Conservation (phyloP, 2,797 vertebrate genomes). For the Eurystomus glaucurus region DNA sequence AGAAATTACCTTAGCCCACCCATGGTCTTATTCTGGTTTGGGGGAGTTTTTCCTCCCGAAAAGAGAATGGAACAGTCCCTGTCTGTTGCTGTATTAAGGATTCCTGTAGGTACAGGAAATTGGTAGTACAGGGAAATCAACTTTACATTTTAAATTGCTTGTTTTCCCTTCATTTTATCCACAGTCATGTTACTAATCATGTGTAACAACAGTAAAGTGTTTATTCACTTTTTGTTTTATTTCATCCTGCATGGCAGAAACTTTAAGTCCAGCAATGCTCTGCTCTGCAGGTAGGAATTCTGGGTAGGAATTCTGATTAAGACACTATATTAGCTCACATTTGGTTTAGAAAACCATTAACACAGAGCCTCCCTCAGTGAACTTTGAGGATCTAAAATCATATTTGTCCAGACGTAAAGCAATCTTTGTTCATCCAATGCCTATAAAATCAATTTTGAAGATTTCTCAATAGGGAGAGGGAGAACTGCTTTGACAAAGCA, state of each 20-base stretch:
- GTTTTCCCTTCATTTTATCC: background rate
- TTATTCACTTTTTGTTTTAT: background rate
- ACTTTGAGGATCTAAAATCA: background rate
- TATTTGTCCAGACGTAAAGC: background rate
- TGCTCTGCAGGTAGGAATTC: background rate
- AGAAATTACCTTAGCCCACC: background rate
- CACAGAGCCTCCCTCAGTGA: background rate
- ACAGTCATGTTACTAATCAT: background rate
- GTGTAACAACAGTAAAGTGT: background rate
- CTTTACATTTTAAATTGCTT: background rate
- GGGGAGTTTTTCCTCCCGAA: accelerated
- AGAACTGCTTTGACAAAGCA: background rate
- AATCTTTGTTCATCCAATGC: background rate
- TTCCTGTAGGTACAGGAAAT: background rate
- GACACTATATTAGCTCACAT: background rate
- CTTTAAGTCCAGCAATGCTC: background rate
- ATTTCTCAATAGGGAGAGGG: background rate
- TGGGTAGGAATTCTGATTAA: background rate
- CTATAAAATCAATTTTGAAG: background rate
- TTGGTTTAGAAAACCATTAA: background rate
- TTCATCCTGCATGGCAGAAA: background rate
- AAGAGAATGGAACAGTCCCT: background rate
- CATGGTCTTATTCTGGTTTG: background rate
- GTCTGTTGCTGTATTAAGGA: background rate
- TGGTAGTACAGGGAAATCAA: background rate